These are phyloP conservation scores for Eurytemora carolleeae DNA, from an alignment of 1,140 invertebrate species.

Conservation along the genomic window DNA sequence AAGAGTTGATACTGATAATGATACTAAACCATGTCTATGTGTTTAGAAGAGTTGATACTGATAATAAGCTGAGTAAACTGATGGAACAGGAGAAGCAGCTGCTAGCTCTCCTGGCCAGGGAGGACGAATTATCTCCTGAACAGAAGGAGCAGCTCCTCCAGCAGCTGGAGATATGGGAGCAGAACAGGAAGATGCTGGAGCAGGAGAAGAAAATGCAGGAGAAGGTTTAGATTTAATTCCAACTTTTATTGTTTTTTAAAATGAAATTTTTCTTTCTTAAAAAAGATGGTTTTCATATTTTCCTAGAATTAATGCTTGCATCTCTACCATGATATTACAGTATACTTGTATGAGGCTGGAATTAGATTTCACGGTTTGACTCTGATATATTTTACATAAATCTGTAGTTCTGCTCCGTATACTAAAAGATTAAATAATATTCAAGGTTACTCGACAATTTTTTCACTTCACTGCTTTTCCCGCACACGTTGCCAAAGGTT, in stretches of 20 bases:
- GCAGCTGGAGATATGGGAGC: background rate
- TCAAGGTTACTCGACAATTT: too few species aligned
- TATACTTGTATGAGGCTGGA: too few species aligned
- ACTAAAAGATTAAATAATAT: too few species aligned
- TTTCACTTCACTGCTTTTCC: too few species aligned
- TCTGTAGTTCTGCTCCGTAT: too few species aligned
- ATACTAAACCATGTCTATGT: too few species aligned
- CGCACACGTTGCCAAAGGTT: too few species aligned
- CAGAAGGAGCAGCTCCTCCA: background rate
- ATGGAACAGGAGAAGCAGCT: background rate
- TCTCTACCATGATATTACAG: too few species aligned
- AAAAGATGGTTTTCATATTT: background rate
- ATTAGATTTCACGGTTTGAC: too few species aligned
- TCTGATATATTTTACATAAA: background rate
- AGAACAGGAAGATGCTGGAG: background rate
- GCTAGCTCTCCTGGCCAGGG: background rate
- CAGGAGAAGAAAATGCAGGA: background rate
- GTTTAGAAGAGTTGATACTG: background rate
- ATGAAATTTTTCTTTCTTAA: background rate
- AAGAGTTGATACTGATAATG: too few species aligned
- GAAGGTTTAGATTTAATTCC: background rate
- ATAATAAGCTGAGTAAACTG: background rate
- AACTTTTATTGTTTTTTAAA: background rate
- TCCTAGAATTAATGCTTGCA: background rate
- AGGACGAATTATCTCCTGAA: background rate